These are phyloP conservation scores for Papilio machaon DNA, from an alignment of 1,140 invertebrate species.

Conservation along the genomic window DNA sequence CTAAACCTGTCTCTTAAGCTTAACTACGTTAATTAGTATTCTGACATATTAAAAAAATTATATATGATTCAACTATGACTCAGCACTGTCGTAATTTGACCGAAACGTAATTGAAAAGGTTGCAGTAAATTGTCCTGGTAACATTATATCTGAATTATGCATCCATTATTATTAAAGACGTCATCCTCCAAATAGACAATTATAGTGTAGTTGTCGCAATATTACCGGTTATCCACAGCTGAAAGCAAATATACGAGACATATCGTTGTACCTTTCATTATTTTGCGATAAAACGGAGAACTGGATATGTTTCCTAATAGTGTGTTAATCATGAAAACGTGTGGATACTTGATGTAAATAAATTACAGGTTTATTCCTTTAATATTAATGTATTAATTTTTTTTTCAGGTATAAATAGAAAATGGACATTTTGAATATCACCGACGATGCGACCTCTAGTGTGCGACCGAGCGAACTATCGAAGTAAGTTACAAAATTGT, in stretches of 20 bases:
- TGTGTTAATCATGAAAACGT: background rate
- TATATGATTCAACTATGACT: conserved; percentile 36
- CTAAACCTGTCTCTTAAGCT: conserved; percentile 24
- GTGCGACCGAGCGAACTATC: conserved; percentile 67
- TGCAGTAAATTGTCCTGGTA: conserved; percentile 55
- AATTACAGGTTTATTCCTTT: background rate
- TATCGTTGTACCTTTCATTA: too few relatives aligned
- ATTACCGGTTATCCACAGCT: too few relatives aligned
- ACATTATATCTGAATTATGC: conserved; percentile 40
- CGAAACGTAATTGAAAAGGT: conserved; percentile 55
- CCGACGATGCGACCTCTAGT: conserved; percentile 55
- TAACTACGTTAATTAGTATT: background rate
- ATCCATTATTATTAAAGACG: background rate
- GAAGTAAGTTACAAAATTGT: conserved; percentile 56
- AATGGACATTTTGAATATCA: conserved; percentile 65
- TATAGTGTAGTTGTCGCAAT: background rate
- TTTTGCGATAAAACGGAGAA: too few relatives aligned
- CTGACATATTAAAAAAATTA: background rate
- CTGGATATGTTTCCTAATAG: too few relatives aligned
- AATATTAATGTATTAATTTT: conserved; percentile 28
- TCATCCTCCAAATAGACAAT: background rate
- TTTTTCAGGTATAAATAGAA: conserved; percentile 60
- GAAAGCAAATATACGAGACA: too few relatives aligned
- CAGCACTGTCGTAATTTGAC: conserved; percentile 35
- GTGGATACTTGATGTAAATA: background rate